Evolutionary conservation across 2,113 vertebrate species (phyloP), one percentile per base, ranked within the genome.

Genomic region (Helogale parvula): DNA sequence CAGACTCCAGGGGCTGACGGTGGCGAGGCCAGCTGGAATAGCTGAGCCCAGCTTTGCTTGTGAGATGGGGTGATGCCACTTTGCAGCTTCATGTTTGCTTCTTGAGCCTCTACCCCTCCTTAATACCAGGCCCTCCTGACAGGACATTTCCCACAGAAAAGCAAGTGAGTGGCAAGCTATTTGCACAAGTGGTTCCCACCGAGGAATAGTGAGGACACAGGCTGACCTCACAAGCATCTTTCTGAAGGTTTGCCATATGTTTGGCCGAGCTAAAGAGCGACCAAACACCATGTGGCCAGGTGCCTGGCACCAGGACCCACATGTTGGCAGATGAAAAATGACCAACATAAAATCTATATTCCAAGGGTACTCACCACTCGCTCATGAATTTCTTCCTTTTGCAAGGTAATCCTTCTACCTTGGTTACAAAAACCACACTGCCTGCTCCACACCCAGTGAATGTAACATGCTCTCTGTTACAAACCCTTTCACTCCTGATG

Each of bases 51-150:
- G 45, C 12, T 29, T 85, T 10, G 4, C 66, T 86, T 88, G n/a
- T 15, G 23, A 66, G 45, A n/a, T 15, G 0, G 5, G 21, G 17
- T 50, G 19, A 13, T 3, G n/a, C 7, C 14, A 17, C 31, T 17
- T 13, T 2, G 2, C 3, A 23, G 23, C 63, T 41, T 60, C 19
- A 33, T 13, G 6, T 71, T 82, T 82, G 50, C 60, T 60, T 66
- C 25, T 2, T 23, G 38, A 17, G 31, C 19, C 47, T 88, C 23
- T 66, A 4, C 1, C 8, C 74, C 35, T 16, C 21, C 9, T 33
- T 71, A 57, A 69, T 29, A 74, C 52, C 66, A 77, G 68, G 60
- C 11, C 33, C 16, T 5, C 27, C n/a, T 52, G n/a, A 35, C 0
- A 54, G 54, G 47, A 89, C 77, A 29, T 25, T 50, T 7, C 87